phyloP scores from a whole-genome alignment of 1,140 invertebrate species.

The Brachystomella parvula region DNA sequence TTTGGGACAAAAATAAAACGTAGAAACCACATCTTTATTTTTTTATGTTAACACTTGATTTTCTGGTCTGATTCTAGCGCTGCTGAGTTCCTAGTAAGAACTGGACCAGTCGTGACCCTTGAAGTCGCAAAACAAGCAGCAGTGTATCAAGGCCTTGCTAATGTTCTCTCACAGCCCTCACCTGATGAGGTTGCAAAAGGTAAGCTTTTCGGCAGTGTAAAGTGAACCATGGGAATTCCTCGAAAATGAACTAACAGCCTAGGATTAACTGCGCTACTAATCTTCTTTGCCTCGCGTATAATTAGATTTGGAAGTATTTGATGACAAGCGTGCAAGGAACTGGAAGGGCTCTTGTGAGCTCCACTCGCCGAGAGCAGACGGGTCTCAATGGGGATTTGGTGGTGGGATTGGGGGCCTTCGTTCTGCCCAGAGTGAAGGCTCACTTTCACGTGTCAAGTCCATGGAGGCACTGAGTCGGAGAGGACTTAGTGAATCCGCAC shows the following conservation, averaged over 20 bases:
- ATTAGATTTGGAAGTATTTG: slow-evolving; percentile 14
- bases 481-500: slow-evolving; percentile 33
- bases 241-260: no score
- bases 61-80: slow-evolving; percentile 53
- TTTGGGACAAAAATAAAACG: not conserved
- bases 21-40: not conserved
- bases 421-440: slow-evolving; percentile 33
- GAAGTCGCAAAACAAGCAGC: slow-evolving; percentile 97
- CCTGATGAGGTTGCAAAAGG: slow-evolving; percentile 71
- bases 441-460: slow-evolving; percentile 26
- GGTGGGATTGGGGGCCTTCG: slow-evolving; percentile 9
- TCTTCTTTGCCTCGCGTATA: not conserved
- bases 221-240: no score
- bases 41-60: slow-evolving; percentile 11
- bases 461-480: slow-evolving; percentile 34
- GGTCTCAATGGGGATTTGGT: not conserved
- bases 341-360: slow-evolving; percentile 3
- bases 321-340: not conserved
- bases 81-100: slow-evolving; percentile 88
- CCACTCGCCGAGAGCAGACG: not conserved
- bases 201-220: slow-evolving; percentile 49
- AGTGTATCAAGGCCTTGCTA: slow-evolving; percentile 90
- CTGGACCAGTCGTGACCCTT: slow-evolving; percentile 82
- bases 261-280: not conserved
- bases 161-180: slow-evolving; percentile 82